Evolutionary conservation across 2,888 invertebrate genomes (phyloP).

Genomic region (Tolmerus cingulatus): DNA sequence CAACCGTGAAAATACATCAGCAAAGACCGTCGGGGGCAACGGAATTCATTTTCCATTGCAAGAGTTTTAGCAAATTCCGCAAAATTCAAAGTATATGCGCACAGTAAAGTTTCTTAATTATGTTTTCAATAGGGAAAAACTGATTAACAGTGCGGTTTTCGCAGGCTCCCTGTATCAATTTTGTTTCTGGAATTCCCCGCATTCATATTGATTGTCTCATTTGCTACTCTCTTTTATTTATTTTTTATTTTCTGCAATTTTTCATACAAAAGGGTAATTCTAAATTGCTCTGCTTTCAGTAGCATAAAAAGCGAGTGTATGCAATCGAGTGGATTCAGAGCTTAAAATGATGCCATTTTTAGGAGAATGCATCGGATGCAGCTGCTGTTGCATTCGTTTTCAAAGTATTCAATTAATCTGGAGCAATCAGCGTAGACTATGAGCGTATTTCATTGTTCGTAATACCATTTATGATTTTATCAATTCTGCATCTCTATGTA

Average conservation of each 20-base stretch:
- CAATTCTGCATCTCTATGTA: neutral
- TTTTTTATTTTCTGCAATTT: neutral
- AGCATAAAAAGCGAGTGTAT: neutral
- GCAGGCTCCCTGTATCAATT: neutral
- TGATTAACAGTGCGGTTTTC: neutral
- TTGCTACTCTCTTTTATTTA: neutral
- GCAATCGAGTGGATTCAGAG: neutral
- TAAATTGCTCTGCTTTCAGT: neutral
- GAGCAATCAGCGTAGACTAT: neutral
- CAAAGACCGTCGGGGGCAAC: neutral
- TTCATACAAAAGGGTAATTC: neutral
- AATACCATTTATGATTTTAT: neutral
- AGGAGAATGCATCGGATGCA: neutral
- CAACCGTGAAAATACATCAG: neutral
- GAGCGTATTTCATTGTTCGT: neutral
- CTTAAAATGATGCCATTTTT: neutral
- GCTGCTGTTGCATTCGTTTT: neutral
- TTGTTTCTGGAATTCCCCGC: neutral
- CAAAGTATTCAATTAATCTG: neutral
- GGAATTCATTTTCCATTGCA: neutral
- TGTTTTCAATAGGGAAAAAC: neutral
- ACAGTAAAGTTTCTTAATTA: neutral
- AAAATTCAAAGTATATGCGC: neutral
- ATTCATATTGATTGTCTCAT: neutral
- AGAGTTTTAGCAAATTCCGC: neutral